phyloP scores from a whole-genome alignment of 2,113 vertebrate genomes.

The Reinhardtius hippoglossoides region DNA sequence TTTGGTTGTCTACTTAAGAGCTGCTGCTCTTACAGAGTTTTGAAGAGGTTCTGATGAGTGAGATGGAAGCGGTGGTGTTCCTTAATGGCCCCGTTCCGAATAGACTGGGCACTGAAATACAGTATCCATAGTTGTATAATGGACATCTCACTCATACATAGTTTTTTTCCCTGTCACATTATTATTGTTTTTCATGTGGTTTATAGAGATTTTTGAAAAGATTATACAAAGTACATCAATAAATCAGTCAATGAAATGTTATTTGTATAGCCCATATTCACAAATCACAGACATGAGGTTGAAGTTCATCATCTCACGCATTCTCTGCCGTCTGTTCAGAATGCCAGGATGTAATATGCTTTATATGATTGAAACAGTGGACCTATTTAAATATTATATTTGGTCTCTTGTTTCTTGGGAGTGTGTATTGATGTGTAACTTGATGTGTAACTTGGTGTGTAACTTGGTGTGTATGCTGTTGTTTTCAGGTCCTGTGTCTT shows the following conservation, averaged over 20 bases:
- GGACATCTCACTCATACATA: too few species aligned
- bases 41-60: neutral
- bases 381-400: neutral
- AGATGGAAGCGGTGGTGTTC: too few species aligned
- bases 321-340: neutral
- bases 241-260: too few species aligned
- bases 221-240: neutral
- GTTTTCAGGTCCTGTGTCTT: slow-evolving; percentile 92
- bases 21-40: neutral
- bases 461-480: slow-evolving; percentile 1
- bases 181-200: neutral
- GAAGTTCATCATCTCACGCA: neutral
- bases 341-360: neutral
- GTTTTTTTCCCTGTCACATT: neutral
- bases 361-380: neutral
- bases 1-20: too few species aligned
- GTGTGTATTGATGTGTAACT: neutral
- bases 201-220: neutral
- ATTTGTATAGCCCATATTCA: too few species aligned
- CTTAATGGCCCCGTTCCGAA: too few species aligned
- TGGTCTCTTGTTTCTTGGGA: neutral
- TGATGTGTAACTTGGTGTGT: too few species aligned
- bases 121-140: neutral
- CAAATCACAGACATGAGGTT: neutral
- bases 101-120: too few species aligned